Base-by-base conservation (phyloP, 2,113 vertebrate species). In the Psettodes erumei region DNA sequence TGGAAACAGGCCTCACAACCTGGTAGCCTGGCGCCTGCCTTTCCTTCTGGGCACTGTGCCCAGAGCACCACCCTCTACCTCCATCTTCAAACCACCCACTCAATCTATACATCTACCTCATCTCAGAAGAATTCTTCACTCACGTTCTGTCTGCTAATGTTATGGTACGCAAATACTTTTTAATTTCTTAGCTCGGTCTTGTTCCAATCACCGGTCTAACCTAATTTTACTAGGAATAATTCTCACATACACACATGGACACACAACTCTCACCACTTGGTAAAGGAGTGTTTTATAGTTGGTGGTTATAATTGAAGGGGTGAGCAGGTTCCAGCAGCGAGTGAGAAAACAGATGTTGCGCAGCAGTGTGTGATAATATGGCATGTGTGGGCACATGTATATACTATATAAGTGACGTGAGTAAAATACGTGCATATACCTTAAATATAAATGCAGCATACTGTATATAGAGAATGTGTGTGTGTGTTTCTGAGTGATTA, bases 1-100 rank as follows among this genome's bases (percentile, higher is more conserved):
- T 96, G 95, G 95, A 95, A 96, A 95, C 91, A 94, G 94, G 93
- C 94, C 94, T 94, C 94, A 90, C 94, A 94, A 93, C 92, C 93
- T 93, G 93, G 94, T 63, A 70, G 63, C 75, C 43, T 83, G 87
- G 86, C 93, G 93, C 94, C 95, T 93, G 91, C 94, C 95, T 94
- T 94, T 35, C 87, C 93, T 32, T 94, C 90, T 94, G 76, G 88
- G 92, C 89, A 30, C 25, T 0, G 71, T 56, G 76, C 83, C 85
- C 73, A 75, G 42, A 72, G 59, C 40, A 10, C 59, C 70, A 6
- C 71, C 82, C 53, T 68, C 48, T n/a, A 58, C 87, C 80, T 63
- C 81, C 61, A 59, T 83, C 75, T 33, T 82, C 53, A 68, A 73
- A 47, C 74, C 60, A 11, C 61, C 35, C 30, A 38, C 80, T 59